phyloP scores from a whole-genome alignment of 2,888 invertebrate species.

The Halictus quadricinctus region DNA sequence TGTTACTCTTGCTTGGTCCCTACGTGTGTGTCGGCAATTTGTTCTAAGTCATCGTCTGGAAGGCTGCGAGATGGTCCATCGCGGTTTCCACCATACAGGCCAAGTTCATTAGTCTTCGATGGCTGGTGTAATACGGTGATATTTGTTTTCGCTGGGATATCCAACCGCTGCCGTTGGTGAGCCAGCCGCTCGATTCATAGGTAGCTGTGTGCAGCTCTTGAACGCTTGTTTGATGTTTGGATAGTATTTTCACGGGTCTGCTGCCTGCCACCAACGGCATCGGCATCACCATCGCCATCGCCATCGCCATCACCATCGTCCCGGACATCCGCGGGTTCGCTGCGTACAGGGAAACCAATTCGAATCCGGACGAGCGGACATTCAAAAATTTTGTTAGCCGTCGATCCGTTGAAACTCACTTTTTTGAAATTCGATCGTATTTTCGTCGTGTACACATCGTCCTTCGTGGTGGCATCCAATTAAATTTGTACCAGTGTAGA shows the following conservation, averaged over 20 bases:
- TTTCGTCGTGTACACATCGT: neutral
- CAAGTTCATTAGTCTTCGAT: conserved; percentile 47
- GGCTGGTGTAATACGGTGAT: conserved; percentile 25
- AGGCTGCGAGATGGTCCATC: conserved; percentile 17
- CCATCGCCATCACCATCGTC: neutral
- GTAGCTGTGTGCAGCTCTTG: neutral
- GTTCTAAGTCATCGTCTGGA: conserved; percentile 55
- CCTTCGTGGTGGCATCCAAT: neutral
- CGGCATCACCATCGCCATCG: neutral
- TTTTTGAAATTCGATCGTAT: neutral
- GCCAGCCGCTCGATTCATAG: neutral
- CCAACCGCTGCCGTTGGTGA: neutral
- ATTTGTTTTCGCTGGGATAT: conserved; percentile 38
- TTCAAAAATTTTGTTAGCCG: conserved; percentile 8
- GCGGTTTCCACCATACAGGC: conserved; percentile 32
- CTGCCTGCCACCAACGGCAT: neutral
- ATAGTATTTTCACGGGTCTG: conserved; percentile 25
- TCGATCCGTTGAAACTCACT: neutral
- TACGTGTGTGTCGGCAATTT: conserved; percentile 43
- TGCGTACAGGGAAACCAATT: conserved; percentile 15
- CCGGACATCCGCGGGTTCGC: neutral
- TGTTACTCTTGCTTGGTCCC: conserved; percentile 34
- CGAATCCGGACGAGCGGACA: neutral
- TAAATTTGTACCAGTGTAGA: neutral
- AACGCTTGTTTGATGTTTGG: conserved; percentile 22